phyloP scores from a whole-genome alignment of 2,888 invertebrate genomes.

The Rhagium mordax region DNA sequence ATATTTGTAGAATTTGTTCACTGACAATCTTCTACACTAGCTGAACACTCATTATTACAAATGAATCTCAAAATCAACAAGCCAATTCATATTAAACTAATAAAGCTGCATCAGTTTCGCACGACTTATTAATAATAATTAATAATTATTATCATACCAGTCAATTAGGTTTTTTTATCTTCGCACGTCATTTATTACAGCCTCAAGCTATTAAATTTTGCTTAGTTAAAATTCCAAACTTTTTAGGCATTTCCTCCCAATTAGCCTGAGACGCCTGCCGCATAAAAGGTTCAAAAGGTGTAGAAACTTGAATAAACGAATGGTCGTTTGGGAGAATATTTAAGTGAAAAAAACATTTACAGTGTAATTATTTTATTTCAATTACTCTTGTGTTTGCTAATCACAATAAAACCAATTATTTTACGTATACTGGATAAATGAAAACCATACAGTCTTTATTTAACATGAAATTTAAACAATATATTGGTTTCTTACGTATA shows the following conservation, averaged over 20 bases:
- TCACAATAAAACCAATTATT: no score
- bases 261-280: slow-evolving; percentile 5
- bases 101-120: not conserved
- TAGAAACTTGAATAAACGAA: not conserved
- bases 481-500: no score
- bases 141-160: slow-evolving; percentile 9
- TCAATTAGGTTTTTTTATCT: not conserved
- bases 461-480: no score
- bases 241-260: slow-evolving; percentile 26
- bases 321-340: not conserved
- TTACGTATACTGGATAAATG: no score
- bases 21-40: no score
- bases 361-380: no score
- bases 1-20: no score
- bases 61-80: not conserved
- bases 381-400: no score
- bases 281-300: slow-evolving; percentile 16
- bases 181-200: not conserved
- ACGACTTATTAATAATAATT: slow-evolving; percentile 1
- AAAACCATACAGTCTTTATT: no score
- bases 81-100: not conserved
- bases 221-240: slow-evolving; percentile 23
- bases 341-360: no score
- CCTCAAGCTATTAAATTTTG: slow-evolving; percentile 3
- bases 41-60: not conserved